Base-by-base conservation (phyloP, 1,140 invertebrate genomes). In the Mizuhopecten yessoensis region DNA sequence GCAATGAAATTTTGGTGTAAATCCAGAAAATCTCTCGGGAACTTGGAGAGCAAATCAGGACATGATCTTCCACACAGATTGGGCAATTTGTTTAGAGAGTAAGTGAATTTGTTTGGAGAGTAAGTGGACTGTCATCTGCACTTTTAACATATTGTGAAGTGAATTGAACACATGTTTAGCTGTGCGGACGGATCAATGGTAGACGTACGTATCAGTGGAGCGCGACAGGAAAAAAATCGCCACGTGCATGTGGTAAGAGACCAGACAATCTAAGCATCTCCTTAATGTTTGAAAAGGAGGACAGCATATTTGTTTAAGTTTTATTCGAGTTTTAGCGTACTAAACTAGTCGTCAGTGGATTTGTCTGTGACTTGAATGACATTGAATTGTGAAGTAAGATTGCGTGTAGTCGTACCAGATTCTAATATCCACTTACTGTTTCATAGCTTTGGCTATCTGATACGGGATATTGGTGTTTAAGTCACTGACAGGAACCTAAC, bases 1-100 rank as follows among this genome's bases (percentile, higher is more conserved):
- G 57, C 57, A 29, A 75, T 75, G 57, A 75, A 75, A 75, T 75
- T 75, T 75, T 75, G 57, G 57, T 75, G 57, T 75, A 75, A 75
- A 75, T 75, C 57, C 57, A 75, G n/a, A 75, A 75, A 75, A 75
- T 75, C 57, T 75, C 17, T 75, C 29, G 29, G 57, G 57, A 75
- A 75, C n/a, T 75, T 75, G 57, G 23, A 75, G n/a, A 75, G 23
- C 20, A 75, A 75, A 29, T 75, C 57, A 29, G 57, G 17, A 17
- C 57, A 29, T 29, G 57, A n/a, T 75, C n/a, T 75, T 75, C 57
- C 23, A 75, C n/a, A 29, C n/a, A 11, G 23, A 29, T 75, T 75
- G n/a, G 57, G 57, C 57, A 75, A 75, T 75, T 75, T 29, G 57
- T 75, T 75, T 75, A 17, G 57, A 75, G 57, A 9, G 57, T 75